Evolutionary conservation across 2,113 vertebrate genomes (phyloP), one percentile per base, ranked within the genome.

Genomic region (Tetraodon nigroviridis): DNA sequence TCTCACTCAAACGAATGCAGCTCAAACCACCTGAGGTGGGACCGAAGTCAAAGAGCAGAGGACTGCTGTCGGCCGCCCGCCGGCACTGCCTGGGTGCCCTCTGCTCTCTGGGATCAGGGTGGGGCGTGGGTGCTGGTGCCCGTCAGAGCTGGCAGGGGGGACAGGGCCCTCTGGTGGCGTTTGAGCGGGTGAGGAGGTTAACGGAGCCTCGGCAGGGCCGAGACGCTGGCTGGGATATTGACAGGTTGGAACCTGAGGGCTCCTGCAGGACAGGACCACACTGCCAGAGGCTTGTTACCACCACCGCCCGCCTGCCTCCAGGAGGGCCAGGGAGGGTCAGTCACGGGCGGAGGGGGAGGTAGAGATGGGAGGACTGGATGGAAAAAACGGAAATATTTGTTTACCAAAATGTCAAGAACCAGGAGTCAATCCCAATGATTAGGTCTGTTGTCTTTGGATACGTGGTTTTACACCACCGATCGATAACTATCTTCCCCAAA

Each of bases 181-280:
- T 78, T 79, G 79, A 69, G 71, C 56, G 73, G 79, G 83, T 83
- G 83, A 87, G 78, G 83, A 89, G 87, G 88, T 90, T 90, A 91
- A 89, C 85, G 66, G 82, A 85, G 84, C 80, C 83, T 55, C 81
- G 70, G 85, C 81, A 77, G 73, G 82, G 86, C 73, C 64, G 71
- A 69, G 76, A 69, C 47, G 78, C 79, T 85, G 73, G 73, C 82
- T 81, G 84, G 78, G 82, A 90, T 92, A 92, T 91, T 91, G 90
- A 92, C 89, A 90, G 90, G 84, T 89, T 91, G 89, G 87, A 86
- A 91, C 90, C 90, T 79, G 86, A 89, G 88, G 90, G 90, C 89
- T 89, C 85, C 91, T 91, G 88, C 89, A 91, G 92, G 92, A 91
- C 88, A 91, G 91, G 88, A 92, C 87, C 90, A 90, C 81, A 90